Conservation (phyloP, 2,113 vertebrate species). For the Nansenia antarctica region DNA sequence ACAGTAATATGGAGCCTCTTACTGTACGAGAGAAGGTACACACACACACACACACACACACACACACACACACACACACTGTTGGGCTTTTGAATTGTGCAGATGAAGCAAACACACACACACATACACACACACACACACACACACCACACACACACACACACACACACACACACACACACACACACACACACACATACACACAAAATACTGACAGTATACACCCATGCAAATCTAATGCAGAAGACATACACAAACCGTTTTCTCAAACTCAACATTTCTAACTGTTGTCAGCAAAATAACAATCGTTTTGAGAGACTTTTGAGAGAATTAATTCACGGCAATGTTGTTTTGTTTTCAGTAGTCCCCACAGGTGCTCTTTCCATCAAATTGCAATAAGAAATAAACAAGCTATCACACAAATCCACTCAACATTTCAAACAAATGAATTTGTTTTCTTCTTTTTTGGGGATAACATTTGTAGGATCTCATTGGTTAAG, state of each 20-base stretch:
- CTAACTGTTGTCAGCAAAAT: no score
- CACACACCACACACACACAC: no score
- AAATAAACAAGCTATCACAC: conserved; percentile 15
- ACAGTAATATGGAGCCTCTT: conserved; percentile 64
- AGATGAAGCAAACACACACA: conserved; percentile 4
- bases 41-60: conserved; percentile 42
- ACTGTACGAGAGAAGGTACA: conserved; percentile 41
- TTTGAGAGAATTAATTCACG: background rate
- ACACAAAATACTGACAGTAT: no score
- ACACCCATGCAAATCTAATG: no score
- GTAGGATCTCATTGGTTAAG: conserved; percentile 18
- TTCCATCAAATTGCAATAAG: background rate
- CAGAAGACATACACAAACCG: no score
- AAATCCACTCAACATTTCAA: conserved; percentile 19
- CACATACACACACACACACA: conserved; percentile 5
- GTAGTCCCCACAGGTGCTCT: background rate
- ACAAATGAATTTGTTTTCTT: conserved; percentile 50
- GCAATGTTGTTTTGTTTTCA: background rate
- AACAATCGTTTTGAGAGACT: background rate
- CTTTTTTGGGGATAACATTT: conserved; percentile 35
- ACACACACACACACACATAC: no score
- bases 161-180: no score
- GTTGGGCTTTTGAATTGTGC: background rate
- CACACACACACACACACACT: conserved; percentile 30
- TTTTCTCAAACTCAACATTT: no score